These are phyloP conservation scores for Platypus cylindrus DNA, from an alignment of 2,888 invertebrate genomes.

Conservation along the genomic window DNA sequence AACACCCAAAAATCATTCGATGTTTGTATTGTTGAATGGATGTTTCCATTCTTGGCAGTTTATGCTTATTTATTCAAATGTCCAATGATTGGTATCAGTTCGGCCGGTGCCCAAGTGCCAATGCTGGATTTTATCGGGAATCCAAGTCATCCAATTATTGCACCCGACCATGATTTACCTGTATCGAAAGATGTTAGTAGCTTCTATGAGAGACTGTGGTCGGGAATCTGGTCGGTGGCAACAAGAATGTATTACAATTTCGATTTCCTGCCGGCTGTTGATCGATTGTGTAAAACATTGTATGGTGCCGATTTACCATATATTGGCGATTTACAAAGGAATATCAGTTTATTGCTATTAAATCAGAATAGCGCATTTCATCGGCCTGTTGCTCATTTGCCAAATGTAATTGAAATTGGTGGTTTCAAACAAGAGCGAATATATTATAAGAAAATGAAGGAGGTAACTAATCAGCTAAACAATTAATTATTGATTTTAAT, in stretches of 20 bases:
- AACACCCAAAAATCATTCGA: conserved; percentile 9
- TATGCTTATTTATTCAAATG: conserved; percentile 5
- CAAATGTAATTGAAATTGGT: neutral
- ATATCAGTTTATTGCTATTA: too few species aligned
- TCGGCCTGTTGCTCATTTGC: too few species aligned
- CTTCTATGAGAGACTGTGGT: conserved; percentile 19
- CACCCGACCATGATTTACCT: too few species aligned
- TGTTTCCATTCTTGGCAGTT: conserved; percentile 1
- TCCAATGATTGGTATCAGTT: conserved; percentile 10
- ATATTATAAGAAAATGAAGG: too few species aligned
- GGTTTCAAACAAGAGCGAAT: too few species aligned
- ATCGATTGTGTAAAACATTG: conserved; percentile 23
- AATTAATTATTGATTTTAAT: too few species aligned
- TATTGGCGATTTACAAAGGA: conserved; percentile 24
- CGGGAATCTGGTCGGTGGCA: too few species aligned
- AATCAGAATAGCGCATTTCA: too few species aligned
- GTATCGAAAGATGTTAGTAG: conserved; percentile 28
- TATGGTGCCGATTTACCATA: conserved; percentile 27
- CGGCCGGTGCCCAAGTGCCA: conserved; percentile 17
- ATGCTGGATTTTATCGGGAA: conserved; percentile 21
- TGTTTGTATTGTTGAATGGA: conserved; percentile 11
- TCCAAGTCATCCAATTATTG: conserved; percentile 18
- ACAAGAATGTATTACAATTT: conserved; percentile 17
- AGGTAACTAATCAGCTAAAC: too few species aligned
- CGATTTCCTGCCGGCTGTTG: conserved; percentile 17